A percentile compares a stretch with the other conserved stretches of the same genome.
phyloP scores from a whole-genome alignment of 1,140 invertebrate genomes.

The Drosophila nannoptera region DNA sequence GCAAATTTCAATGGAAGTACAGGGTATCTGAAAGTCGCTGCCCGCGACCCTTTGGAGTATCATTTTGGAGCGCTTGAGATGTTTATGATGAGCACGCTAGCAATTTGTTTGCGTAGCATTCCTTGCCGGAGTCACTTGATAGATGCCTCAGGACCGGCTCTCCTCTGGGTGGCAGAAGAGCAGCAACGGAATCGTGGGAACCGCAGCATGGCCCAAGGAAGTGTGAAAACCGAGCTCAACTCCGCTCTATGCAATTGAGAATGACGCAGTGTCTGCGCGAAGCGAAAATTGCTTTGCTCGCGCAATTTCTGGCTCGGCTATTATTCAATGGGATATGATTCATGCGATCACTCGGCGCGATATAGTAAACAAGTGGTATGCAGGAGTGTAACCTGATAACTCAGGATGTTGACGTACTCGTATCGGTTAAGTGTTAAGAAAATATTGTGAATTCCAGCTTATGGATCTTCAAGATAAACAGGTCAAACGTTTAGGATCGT shows the following conservation, averaged over 20 bases:
- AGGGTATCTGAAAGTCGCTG: neutral
- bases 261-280: slow-evolving; percentile 6
- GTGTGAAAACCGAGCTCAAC: slow-evolving; percentile 1
- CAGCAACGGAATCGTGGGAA: slow-evolving; percentile 17
- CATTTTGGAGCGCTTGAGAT: neutral
- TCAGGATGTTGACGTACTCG: slow-evolving; percentile 22
- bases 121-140: slow-evolving; percentile 17
- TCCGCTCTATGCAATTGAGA: neutral
- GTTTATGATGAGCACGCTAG: neutral
- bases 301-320: neutral
- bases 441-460: neutral
- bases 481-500: no score
- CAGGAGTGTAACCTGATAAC: slow-evolving; percentile 13
- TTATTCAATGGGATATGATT: slow-evolving; percentile 19
- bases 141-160: neutral
- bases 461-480: no score
- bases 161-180: neutral
- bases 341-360: slow-evolving; percentile 1
- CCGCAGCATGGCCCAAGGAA: slow-evolving; percentile 22
- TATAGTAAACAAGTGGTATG: slow-evolving; percentile 28
- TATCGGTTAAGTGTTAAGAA: no score
- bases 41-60: no score
- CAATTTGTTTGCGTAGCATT: slow-evolving; percentile 44
- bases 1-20: neutral
- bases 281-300: slow-evolving; percentile 7